Evolutionary conservation across 2,113 vertebrate genomes (phyloP), one percentile per base, ranked within the genome.

Genomic region (Dipodomys stephensi): DNA sequence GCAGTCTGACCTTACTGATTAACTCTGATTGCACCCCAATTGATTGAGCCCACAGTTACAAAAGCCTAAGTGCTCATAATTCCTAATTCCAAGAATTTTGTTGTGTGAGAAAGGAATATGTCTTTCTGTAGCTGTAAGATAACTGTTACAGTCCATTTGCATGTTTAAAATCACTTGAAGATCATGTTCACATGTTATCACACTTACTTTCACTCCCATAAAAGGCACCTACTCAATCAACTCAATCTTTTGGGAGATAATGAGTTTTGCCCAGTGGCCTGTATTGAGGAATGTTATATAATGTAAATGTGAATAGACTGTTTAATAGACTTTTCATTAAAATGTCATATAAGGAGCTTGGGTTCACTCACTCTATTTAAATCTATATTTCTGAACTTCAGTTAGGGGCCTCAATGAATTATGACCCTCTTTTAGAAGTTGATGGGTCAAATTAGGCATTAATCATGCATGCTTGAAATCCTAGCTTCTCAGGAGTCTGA

Each of bases 311-410:
- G 28, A 62, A 81, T 69, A 0, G 67, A 53, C 19, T 62, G 4
- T 32, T 49, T 86, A 10, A 91, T 23, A 82, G 6, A 28, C 78
- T 30, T 94, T 16, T 83, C n/a, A 72, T 92, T 92, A 83, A 74
- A 88, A 86, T 60, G 79, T 71, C 44, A 69, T 71, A 49, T 8
- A 92, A 3, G 60, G 28, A 20, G n/a, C 35, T 77, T 73, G 57
- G 30, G 7, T 30, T 92, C 53, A 60, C 35, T 87, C 39, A 78
- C 20, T 94, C 87, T 53, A 23, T 39, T 93, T 90, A 90, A 74
- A 85, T 65, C 39, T 53, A 12, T 13, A 53, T 53, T 12, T 53
- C 49, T 53, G 1, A 53, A 53, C 49, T 53, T 13, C 49, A 9
- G 12, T 53, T 53, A 12, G 49, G 12, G 49, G 11, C 49, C 12